Percentiles rank a stretch among this genome's conserved stretches.
Conservation (phyloP, 1,140 invertebrate genomes). For the Fopius arisanus region DNA sequence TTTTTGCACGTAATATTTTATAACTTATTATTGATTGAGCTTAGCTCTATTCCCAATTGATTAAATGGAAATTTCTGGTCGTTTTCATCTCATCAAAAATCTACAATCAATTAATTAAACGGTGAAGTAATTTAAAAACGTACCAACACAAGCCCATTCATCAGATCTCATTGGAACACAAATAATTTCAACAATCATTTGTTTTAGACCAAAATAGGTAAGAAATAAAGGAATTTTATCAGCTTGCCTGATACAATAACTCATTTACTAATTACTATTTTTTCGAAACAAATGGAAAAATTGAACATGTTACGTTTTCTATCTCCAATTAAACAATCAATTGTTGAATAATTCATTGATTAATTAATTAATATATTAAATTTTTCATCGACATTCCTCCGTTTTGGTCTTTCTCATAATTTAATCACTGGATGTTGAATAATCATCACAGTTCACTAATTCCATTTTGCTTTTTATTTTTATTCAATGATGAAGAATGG, state of each 20-base stretch:
- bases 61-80: neutral
- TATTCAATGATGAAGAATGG: neutral
- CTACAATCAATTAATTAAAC: neutral
- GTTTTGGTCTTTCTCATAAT: neutral
- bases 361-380: neutral
- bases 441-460: neutral
- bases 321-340: too few species aligned
- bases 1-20: neutral
- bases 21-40: neutral
- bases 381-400: too few species aligned
- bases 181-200: neutral
- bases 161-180: neutral
- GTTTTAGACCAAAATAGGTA: too few species aligned
- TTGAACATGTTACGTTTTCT: too few species aligned
- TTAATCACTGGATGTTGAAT: neutral
- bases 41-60: neutral
- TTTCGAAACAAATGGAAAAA: too few species aligned
- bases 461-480: neutral
- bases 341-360: neutral
- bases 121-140: neutral
- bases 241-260: too few species aligned
- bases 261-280: too few species aligned
- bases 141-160: too few species aligned
- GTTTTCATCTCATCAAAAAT: neutral
- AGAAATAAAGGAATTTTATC: too few species aligned